A percentile compares a stretch with the other conserved stretches of the same genome.
Evolutionary conservation across 2,113 vertebrate species (phyloP).

Genomic region (Nycticebus coucang): DNA sequence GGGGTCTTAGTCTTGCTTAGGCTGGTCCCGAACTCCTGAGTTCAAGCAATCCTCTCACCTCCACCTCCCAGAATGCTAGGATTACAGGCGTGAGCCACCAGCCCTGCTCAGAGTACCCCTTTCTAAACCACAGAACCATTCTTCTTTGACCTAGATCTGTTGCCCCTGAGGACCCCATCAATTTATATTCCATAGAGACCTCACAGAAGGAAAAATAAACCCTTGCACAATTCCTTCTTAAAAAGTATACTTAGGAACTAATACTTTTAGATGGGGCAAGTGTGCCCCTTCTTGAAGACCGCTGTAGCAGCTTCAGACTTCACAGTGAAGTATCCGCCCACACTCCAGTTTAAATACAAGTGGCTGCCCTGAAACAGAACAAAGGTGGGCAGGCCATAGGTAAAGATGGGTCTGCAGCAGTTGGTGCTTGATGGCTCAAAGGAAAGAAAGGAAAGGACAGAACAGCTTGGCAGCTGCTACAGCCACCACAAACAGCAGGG

Average conservation of each 20-base stretch:
- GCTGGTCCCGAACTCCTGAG: too few species aligned
- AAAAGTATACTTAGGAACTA: not conserved
- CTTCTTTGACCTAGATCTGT: not conserved
- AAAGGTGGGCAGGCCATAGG: not conserved
- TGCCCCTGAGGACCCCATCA: not conserved
- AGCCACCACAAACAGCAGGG: not conserved
- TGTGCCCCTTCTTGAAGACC: not conserved
- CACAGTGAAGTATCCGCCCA: rapidly evolving
- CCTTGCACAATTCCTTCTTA: not conserved
- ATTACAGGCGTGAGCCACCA: too few species aligned
- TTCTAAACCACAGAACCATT: not conserved
- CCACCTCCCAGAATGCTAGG: too few species aligned
- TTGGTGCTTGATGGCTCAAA: not conserved
- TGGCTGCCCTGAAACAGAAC: not conserved
- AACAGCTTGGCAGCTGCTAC: not conserved
- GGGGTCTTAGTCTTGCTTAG: too few species aligned
- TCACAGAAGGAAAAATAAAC: not conserved
- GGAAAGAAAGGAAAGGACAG: not conserved
- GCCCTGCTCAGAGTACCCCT: not conserved
- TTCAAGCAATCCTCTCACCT: too few species aligned
- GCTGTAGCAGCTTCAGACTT: not conserved
- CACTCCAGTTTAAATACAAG: not conserved
- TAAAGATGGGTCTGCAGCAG: not conserved
- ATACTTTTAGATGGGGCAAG: not conserved
- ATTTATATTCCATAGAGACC: not conserved